These are phyloP conservation scores for Psittacula cyanocephala DNA, from an alignment of 2,113 vertebrate genomes.

Conservation along the genomic window DNA sequence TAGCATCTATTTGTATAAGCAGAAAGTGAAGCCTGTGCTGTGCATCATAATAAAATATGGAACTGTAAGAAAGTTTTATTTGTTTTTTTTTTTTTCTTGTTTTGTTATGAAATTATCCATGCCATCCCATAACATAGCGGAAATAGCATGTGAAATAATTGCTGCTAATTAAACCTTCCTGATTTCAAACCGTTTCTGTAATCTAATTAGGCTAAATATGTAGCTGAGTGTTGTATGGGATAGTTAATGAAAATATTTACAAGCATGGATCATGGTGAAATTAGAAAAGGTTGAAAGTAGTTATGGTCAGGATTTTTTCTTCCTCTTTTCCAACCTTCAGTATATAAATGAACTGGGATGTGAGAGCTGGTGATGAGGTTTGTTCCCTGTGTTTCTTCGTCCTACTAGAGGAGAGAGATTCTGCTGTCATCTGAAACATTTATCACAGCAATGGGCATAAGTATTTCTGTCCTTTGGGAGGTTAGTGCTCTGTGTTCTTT, in stretches of 20 bases:
- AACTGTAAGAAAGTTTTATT: neutral
- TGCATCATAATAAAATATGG: neutral
- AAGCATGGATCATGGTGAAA: neutral
- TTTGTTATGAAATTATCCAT: neutral
- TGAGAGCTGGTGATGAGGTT: neutral
- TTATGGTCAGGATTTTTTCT: neutral
- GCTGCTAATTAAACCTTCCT: neutral
- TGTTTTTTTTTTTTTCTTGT: neutral
- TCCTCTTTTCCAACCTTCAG: neutral
- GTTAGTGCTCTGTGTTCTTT: neutral
- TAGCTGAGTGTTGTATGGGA: neutral
- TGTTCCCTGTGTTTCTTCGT: neutral
- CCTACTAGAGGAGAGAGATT: neutral
- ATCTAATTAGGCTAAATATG: constrained; percentile 7
- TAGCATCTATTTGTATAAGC: neutral
- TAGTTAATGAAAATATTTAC: constrained; percentile 20
- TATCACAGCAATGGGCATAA: neutral
- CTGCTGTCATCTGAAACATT: constrained; percentile 6
- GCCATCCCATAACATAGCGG: neutral
- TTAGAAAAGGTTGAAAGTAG: constrained; percentile 20
- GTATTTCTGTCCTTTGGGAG: constrained; percentile 25
- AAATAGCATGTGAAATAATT: constrained; percentile 9
- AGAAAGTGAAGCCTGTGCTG: neutral
- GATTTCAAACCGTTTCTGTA: constrained; percentile 15
- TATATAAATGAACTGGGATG: neutral